phyloP scores from a whole-genome alignment of 2,113 vertebrate genomes.

The Jaculus jaculus region DNA sequence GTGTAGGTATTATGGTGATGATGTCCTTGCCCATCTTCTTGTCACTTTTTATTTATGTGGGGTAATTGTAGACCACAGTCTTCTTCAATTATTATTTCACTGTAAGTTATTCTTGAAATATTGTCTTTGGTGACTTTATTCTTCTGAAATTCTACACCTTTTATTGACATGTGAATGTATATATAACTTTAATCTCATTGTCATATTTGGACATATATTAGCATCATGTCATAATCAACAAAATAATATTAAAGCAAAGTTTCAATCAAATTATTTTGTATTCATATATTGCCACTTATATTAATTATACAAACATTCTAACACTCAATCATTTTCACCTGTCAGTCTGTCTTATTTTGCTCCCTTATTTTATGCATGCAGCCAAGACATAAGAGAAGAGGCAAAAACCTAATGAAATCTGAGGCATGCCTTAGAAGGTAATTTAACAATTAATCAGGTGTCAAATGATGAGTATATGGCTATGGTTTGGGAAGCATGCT shows the following conservation, averaged over 20 bases:
- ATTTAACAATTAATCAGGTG: not conserved
- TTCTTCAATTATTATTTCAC: not conserved
- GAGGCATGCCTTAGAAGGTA: not conserved
- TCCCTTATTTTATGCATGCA: not conserved
- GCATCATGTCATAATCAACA: not conserved
- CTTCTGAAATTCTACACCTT: not conserved
- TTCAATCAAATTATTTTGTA: not conserved
- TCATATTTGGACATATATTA: not conserved
- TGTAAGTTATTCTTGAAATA: not conserved
- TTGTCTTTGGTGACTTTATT: not conserved
- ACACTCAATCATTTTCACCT: not conserved
- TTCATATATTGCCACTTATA: not conserved
- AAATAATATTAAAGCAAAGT: not conserved
- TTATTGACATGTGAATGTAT: not conserved
- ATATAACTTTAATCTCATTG: not conserved
- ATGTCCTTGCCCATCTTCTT: not conserved
- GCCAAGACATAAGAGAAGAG: not conserved
- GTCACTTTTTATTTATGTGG: not conserved
- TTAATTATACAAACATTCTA: not conserved
- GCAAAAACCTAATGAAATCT: not conserved
- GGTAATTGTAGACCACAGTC: not conserved
- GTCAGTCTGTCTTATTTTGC: not conserved
- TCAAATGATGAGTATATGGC: not conserved
- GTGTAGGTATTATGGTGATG: not conserved
- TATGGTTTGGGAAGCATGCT: not conserved